Percentiles rank a stretch among this genome's conserved stretches.
Evolutionary conservation across 2,888 invertebrate species (phyloP).

Genomic region (Molorchus minor): DNA sequence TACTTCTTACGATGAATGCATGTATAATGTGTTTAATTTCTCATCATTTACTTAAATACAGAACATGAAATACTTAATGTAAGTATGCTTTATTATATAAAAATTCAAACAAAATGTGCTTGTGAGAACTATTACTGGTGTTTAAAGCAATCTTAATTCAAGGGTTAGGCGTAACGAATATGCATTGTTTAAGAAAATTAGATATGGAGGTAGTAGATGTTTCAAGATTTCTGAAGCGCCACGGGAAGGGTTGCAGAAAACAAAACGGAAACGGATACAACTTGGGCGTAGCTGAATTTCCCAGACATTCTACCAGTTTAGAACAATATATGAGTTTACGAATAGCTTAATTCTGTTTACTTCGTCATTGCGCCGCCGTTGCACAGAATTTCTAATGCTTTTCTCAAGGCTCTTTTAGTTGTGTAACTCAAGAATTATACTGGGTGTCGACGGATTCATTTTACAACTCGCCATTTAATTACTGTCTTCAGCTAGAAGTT

Average conservation of each 20-base stretch:
- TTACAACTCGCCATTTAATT: no score
- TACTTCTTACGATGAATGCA: no score
- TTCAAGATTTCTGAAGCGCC: slow-evolving; percentile 5
- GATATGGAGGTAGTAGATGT: slow-evolving; percentile 5
- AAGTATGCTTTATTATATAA: no score
- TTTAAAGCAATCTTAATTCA: no score
- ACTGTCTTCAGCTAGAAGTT: no score
- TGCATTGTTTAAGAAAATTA: slow-evolving; percentile 11
- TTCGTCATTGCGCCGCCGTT: slow-evolving; percentile 36
- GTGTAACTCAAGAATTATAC: no score
- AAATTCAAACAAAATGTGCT: no score
- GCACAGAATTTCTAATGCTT: slow-evolving; percentile 21
- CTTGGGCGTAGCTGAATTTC: slow-evolving; percentile 21
- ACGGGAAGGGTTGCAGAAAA: not conserved
- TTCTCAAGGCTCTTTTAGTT: not conserved
- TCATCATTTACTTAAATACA: no score
- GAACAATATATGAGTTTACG: slow-evolving; percentile 35
- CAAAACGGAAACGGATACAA: slow-evolving; percentile 6
- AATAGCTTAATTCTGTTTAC: slow-evolving; percentile 41
- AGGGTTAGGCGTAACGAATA: slow-evolving; percentile 16
- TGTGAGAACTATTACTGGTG: no score
- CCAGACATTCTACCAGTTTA: slow-evolving; percentile 18
- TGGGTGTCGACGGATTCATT: no score
- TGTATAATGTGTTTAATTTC: no score
- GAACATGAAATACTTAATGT: no score